phyloP scores from a whole-genome alignment of 1,140 invertebrate species.

The Nasonia longicornis region DNA sequence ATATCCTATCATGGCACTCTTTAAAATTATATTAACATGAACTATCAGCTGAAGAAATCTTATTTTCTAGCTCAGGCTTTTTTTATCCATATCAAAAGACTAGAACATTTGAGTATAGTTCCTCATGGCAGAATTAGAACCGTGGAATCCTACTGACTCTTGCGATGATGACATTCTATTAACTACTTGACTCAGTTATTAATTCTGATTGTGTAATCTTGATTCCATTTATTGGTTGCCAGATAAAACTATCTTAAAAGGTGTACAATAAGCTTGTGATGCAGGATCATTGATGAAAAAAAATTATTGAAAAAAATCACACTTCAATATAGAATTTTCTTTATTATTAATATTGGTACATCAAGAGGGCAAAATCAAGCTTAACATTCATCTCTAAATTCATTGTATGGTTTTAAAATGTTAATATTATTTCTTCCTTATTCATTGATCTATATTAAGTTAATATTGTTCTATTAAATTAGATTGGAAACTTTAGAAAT shows the following conservation, averaged over 20 bases:
- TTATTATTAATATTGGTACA: not conserved
- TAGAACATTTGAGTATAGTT: not conserved
- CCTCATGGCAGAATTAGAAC: not conserved
- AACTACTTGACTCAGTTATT: constrained; percentile 12
- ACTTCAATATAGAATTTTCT: not conserved
- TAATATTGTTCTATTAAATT: not conserved
- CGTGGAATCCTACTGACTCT: not conserved
- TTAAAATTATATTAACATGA: no score
- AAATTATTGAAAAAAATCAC: not conserved
- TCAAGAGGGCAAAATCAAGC: no score
- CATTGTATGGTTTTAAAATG: no score
- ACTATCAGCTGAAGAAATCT: not conserved
- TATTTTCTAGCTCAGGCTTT: not conserved
- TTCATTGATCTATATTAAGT: no score
- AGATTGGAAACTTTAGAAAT: not conserved
- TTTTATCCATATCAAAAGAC: not conserved
- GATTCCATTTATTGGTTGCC: not conserved
- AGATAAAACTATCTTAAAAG: not conserved
- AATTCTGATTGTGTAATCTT: constrained; percentile 25
- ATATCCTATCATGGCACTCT: no score
- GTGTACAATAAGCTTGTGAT: not conserved
- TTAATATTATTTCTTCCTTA: no score
- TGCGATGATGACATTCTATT: not conserved
- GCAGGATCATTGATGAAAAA: not conserved
- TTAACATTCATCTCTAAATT: no score